These are phyloP conservation scores for Elysia crispata DNA, from an alignment of 2,888 invertebrate genomes.

Conservation along the genomic window DNA sequence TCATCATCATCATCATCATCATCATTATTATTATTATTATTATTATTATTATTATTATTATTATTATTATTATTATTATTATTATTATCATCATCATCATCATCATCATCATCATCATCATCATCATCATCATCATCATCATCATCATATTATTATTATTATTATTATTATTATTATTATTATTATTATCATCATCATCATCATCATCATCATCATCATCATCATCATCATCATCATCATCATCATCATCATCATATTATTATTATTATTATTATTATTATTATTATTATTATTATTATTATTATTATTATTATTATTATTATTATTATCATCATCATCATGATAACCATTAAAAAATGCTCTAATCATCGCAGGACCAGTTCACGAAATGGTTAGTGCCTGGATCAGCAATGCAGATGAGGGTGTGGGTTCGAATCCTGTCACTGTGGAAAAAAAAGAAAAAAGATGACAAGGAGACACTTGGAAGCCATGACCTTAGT, in stretches of 20 bases:
- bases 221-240: neutral
- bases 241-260: neutral
- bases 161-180: slow-evolving; percentile 7
- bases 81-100: slow-evolving; percentile 6
- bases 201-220: neutral
- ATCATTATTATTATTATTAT: slow-evolving; percentile 10
- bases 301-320: too few species aligned
- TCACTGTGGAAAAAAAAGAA: too few species aligned
- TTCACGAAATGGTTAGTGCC: too few species aligned
- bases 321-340: too few species aligned
- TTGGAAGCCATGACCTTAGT: too few species aligned
- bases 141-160: too few species aligned
- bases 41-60: slow-evolving; percentile 10
- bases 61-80: slow-evolving; percentile 5
- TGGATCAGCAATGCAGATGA: too few species aligned
- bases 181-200: neutral
- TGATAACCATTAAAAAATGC: too few species aligned
- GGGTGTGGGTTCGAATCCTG: too few species aligned
- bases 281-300: slow-evolving; percentile 9
- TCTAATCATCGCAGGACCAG: too few species aligned
- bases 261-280: slow-evolving; percentile 9
- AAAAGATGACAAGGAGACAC: too few species aligned
- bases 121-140: slow-evolving; percentile 3
- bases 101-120: neutral
- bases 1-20: too few species aligned